Percentiles rank a stretch among this genome's conserved stretches.
These are phyloP conservation scores for Drosophila nikananu DNA, from an alignment of 1,140 invertebrate genomes.

Conservation along the genomic window DNA sequence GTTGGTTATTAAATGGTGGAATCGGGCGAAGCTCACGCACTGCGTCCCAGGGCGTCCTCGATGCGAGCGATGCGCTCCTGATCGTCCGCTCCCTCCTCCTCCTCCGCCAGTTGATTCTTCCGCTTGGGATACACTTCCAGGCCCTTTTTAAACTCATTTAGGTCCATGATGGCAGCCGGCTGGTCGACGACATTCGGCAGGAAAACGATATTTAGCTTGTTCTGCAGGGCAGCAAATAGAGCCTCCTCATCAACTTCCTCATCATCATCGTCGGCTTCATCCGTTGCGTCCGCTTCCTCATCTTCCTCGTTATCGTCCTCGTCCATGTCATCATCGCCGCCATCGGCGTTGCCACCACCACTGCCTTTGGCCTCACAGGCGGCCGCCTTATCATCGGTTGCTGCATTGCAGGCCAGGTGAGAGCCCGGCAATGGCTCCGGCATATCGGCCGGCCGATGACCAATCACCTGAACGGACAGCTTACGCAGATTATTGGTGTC, in stretches of 20 bases:
- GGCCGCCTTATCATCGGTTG: neutral
- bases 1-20: neutral
- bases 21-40: constrained; percentile 25
- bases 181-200: constrained; percentile 63
- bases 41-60: constrained; percentile 42
- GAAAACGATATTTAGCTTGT: constrained; percentile 69
- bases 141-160: constrained; percentile 75
- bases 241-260: constrained; percentile 37
- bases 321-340: neutral
- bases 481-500: constrained; percentile 88
- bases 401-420: neutral
- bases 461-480: constrained; percentile 88
- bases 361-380: constrained; percentile 1
- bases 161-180: constrained; percentile 64
- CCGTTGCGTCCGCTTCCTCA: neutral
- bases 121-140: constrained; percentile 81
- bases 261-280: neutral
- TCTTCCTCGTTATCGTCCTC: neutral
- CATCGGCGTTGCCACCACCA: neutral
- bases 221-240: constrained; percentile 62
- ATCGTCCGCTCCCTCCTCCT: neutral
- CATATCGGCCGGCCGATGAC: constrained; percentile 37
- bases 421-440: constrained; percentile 3
- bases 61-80: constrained; percentile 17
- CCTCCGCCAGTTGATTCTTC: constrained; percentile 7